Percentiles rank a stretch among this genome's conserved stretches.
Evolutionary conservation across 2,888 invertebrate genomes (phyloP).

Genomic region (Morinoia aosen): DNA sequence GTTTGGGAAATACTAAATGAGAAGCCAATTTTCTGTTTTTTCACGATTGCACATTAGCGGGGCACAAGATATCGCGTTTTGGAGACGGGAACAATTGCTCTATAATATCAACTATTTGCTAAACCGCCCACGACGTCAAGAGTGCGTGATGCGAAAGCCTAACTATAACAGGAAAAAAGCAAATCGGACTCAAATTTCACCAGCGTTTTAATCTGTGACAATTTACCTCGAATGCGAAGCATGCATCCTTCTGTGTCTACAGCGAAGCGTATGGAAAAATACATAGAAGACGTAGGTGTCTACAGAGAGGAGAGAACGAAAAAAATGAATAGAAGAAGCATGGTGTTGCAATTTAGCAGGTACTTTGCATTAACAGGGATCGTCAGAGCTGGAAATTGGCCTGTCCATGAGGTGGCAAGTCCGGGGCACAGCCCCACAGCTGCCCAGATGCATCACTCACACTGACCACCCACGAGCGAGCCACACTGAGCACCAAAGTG

Average conservation of each 20-base stretch:
- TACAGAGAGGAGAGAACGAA: background rate
- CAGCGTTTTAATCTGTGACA: background rate
- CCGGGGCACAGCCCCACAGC: background rate
- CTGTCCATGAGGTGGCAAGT: background rate
- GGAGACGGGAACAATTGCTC: background rate
- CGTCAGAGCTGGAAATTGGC: background rate
- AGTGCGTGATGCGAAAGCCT: too few species aligned
- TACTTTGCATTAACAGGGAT: conserved; percentile 12
- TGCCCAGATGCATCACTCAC: background rate
- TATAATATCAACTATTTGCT: background rate
- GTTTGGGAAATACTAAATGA: background rate
- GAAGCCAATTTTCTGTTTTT: background rate
- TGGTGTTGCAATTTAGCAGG: background rate
- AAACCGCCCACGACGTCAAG: background rate
- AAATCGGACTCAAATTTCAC: background rate
- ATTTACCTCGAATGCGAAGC: background rate
- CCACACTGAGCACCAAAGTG: background rate
- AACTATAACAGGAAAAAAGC: background rate
- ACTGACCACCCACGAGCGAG: conserved; percentile 3
- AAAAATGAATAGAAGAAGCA: background rate
- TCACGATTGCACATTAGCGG: too few species aligned
- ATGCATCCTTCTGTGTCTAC: background rate
- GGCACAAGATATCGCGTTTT: background rate
- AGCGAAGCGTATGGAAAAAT: background rate
- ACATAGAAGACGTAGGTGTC: background rate